Base-by-base conservation (phyloP, 2,888 invertebrate genomes). In the Sphaerophoria taeniata region DNA sequence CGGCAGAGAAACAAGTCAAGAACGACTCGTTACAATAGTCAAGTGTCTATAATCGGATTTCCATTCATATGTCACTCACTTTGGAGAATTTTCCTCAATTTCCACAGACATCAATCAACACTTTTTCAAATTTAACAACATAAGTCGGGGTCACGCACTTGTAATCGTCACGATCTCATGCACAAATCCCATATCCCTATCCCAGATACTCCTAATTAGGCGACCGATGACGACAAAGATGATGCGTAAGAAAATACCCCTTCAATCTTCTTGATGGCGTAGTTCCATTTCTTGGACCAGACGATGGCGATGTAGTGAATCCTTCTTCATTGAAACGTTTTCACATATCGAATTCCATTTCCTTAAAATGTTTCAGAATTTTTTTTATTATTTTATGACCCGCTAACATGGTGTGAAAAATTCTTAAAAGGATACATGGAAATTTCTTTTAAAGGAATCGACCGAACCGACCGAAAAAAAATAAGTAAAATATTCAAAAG, bases 51-150 rank as follows among this genome's bases (percentile, higher is more conserved):
- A 39, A 72, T 83, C 79, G 53, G 58, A 74, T 83, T 74, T 83
- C 79, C 70, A 83, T 83, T 83, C 83, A 83, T 74, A 70, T 81
- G 85, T 77, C 85, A 81, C 76, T 85, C 85, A 85, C 53, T 81
- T 60, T 7, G 16, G 33, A 76, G 77, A 81, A 73, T 85, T 85
- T 81, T 49, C 81, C 70, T 63, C 67, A 75, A 69, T 80, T 75
- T 84, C 80, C 80, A 72, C 85, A 77, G 63, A 69, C 80, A 85
- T 85, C 85, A 85, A 85, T 85, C 85, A 85, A 77, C 85, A 85
- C 85, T 85, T 81, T 76, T 76, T 34, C n/a, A 34, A n/a, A 43
- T 43, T 60, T 43, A 43, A 63, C 63, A 61, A 31, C 47, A 49
- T 49, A 53, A 72, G 76, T 51, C 69, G 76, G 81, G 85, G 85